Conservation (phyloP, 2,888 invertebrate species). For the Meiosimyza platycephala region DNA sequence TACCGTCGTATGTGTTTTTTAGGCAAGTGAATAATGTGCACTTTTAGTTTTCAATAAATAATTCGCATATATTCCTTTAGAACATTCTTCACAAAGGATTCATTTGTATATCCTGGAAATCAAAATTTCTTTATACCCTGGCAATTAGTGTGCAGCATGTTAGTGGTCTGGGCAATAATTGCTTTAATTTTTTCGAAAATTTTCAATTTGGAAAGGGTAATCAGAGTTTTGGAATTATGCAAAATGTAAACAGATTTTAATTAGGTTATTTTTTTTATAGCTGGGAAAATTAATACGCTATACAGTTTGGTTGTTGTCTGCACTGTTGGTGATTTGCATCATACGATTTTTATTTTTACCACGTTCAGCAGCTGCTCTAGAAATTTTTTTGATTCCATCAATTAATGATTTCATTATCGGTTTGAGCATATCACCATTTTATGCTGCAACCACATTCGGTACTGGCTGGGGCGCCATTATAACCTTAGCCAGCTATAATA, state of each 20-base stretch:
- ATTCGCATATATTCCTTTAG: too few species aligned
- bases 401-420: slow-evolving; percentile 16
- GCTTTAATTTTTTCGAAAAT: slow-evolving; percentile 22
- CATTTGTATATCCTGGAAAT: too few species aligned
- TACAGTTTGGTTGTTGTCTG: slow-evolving; percentile 44
- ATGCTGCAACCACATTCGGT: slow-evolving; percentile 80
- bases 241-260: too few species aligned
- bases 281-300: slow-evolving; percentile 53
- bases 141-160: slow-evolving; percentile 16
- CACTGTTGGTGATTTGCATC: slow-evolving; percentile 48
- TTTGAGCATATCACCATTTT: slow-evolving; percentile 37
- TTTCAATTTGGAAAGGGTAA: slow-evolving; percentile 15
- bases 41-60: too few species aligned
- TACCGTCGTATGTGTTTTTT: too few species aligned
- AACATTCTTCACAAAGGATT: too few species aligned
- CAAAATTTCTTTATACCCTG: background rate
- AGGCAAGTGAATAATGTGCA: too few species aligned
- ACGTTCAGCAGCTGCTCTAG: slow-evolving; percentile 44
- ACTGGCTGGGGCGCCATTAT: slow-evolving; percentile 86
- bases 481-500: slow-evolving; percentile 84
- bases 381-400: slow-evolving; percentile 38
- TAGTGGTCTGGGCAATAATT: slow-evolving; percentile 11
- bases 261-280: slow-evolving; percentile 14
- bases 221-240: too few species aligned
- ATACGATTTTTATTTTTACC: slow-evolving; percentile 54